Conservation (phyloP, 2,888 invertebrate species). For the Cinara cedri region DNA sequence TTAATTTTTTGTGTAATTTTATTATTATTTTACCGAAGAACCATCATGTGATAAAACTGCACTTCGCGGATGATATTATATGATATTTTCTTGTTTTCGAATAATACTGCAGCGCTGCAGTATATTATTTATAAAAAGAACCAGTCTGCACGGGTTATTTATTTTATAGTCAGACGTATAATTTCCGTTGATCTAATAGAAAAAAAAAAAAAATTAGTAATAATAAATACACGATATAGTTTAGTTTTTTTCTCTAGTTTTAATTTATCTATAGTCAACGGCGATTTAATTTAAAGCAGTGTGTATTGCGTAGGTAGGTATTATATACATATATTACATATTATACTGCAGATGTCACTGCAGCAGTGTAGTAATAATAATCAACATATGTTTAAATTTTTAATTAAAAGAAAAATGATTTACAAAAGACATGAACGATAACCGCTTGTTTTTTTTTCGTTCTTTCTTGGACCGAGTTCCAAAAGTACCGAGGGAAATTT, state of each 20-base stretch:
- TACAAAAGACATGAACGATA: conserved; percentile 39
- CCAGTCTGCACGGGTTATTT: background rate
- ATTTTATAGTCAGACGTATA: background rate
- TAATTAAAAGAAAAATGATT: conserved; percentile 56
- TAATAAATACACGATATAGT: conserved; percentile 2
- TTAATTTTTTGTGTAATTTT: too few relatives aligned
- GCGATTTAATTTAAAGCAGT: conserved; percentile 29
- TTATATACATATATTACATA: background rate
- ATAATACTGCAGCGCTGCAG: background rate
- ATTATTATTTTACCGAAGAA: too few relatives aligned
- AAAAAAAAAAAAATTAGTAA: conserved; percentile 7
- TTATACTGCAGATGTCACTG: conserved; percentile 19
- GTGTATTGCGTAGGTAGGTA: conserved; percentile 36
- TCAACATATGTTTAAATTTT: conserved; percentile 41
- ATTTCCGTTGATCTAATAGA: background rate
- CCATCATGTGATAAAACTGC: too few relatives aligned
- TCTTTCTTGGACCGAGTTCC: conserved; percentile 40
- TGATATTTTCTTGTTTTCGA: background rate
- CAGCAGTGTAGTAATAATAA: background rate
- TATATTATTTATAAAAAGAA: background rate
- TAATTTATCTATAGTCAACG: conserved; percentile 23
- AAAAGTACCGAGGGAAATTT: conserved; percentile 30
- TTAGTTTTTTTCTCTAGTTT: background rate
- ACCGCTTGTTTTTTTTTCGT: conserved; percentile 12
- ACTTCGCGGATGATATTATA: too few relatives aligned